Base-by-base conservation (phyloP, 2,797 vertebrate species). In the Pseudochirops corinnae region DNA sequence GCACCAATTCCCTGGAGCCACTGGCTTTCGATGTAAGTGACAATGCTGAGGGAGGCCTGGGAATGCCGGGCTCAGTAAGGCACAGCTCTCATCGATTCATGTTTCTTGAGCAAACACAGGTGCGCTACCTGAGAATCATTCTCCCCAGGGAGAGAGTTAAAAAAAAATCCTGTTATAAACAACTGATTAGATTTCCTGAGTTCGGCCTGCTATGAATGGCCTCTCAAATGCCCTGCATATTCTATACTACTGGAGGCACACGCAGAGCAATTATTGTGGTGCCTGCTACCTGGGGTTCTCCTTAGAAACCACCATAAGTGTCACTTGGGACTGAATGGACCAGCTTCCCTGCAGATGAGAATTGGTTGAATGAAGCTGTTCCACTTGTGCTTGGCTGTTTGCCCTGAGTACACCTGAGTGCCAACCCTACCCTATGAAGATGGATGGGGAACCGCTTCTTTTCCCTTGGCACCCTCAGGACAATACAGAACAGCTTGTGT, bases 101-200 rank as follows among this genome's bases (percentile, higher is more conserved):
- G 5, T 7, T 16, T 28, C 74, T 50, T 50, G 90, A 55, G 82
- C 4, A 82, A 46, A 74, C 91, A 12, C 0, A 55, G 28, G 55
- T 14, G 50, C 46, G 91, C 46, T 92, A 93, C 90, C 94, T 97
- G 57, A 46, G 50, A 93, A 55, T 21, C 90, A 18, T 0, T 24
- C 46, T 92, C 87, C 46, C 56, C 93, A 12, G 28, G 95, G 58
- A 57, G 62, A 91, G 6, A 93, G 95, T 55, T 92, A 95, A 93
- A 67, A 92, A 93, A 96, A 56, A 67, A 87, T 87, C 39, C 53
- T 95, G 52, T 14, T 87, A 87, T 90, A 92, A 96, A 33, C 93
- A 82, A 96, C 94, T 67, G 93, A 39, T 95, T 91, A 95, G 94
- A 91, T 82, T 97, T 39, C 92, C 91, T 55, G 46, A 31, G 52